Evolutionary conservation across 2,888 invertebrate genomes (phyloP).

Genomic region (Leucophenga montana): DNA sequence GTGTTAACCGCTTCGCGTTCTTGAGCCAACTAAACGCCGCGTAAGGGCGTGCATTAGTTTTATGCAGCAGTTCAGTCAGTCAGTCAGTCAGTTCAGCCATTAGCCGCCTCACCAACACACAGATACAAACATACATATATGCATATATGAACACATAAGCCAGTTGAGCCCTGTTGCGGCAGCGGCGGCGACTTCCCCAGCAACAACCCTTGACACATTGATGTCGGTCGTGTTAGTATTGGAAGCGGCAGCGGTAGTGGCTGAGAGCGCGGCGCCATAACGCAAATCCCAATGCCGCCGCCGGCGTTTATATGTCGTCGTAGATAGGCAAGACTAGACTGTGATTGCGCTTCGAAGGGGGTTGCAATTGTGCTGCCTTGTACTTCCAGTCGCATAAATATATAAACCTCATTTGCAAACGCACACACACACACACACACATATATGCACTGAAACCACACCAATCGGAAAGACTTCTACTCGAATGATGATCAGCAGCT

Average conservation of each 20-base stretch:
- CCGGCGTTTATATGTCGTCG: conserved; percentile 28
- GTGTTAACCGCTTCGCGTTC: conserved; percentile 67
- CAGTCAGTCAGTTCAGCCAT: conserved; percentile 20
- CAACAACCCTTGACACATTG: conserved; percentile 69
- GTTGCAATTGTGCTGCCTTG: conserved; percentile 52
- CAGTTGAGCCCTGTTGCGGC: conserved; percentile 33
- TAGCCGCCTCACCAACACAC: conserved; percentile 30
- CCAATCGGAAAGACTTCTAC: conserved; percentile 3
- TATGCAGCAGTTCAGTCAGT: conserved; percentile 50
- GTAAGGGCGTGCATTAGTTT: conserved; percentile 67
- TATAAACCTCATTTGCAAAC: conserved; percentile 27
- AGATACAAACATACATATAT: conserved; percentile 30
- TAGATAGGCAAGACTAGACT: conserved; percentile 13
- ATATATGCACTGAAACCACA: conserved; percentile 20
- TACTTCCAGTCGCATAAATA: conserved; percentile 1
- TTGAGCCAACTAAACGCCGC: conserved; percentile 69
- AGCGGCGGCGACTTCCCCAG: conserved; percentile 60
- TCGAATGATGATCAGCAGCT: too few relatives aligned
- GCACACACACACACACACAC: conserved; percentile 32
- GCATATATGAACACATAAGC: conserved; percentile 16
- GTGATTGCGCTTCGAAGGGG: conserved; percentile 49
- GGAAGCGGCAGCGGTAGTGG: too few relatives aligned
- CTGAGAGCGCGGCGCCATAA: conserved; percentile 65
- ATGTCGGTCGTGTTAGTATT: conserved; percentile 60
- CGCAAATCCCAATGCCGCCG: conserved; percentile 60